Conservation (phyloP, 2,888 invertebrate species). For the Philonicus albiceps region DNA sequence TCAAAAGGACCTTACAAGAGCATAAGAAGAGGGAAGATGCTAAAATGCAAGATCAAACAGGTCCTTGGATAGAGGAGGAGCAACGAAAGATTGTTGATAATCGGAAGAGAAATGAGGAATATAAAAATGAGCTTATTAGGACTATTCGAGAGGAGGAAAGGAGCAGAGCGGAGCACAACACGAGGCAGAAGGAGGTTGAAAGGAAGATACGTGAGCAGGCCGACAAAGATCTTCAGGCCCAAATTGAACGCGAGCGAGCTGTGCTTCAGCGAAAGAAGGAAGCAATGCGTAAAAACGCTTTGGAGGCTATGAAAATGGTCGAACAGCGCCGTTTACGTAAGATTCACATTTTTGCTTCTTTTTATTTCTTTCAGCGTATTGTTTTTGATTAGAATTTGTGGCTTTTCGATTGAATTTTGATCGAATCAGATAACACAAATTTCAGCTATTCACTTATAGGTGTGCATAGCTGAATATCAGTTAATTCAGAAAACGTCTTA, state of each 20-base stretch:
- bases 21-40: conserved; percentile 57
- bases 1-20: conserved; percentile 49
- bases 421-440: too few relatives aligned
- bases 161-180: conserved; percentile 51
- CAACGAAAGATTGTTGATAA: conserved; percentile 56
- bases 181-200: conserved; percentile 51
- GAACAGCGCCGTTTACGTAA: conserved; percentile 55
- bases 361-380: too few relatives aligned
- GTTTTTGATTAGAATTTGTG: too few relatives aligned
- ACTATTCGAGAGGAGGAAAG: conserved; percentile 56
- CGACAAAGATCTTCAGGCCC: conserved; percentile 57
- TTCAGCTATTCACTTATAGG: too few relatives aligned
- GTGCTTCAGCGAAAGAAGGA: conserved; percentile 54
- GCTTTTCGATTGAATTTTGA: too few relatives aligned
- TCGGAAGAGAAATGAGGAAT: conserved; percentile 53
- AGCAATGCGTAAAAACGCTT: conserved; percentile 54
- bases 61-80: conserved; percentile 59
- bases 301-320: conserved; percentile 57
- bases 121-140: conserved; percentile 55
- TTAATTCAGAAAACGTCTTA: too few relatives aligned
- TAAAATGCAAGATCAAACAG: conserved; percentile 57
- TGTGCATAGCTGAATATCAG: too few relatives aligned
- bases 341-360: conserved; percentile 39
- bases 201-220: conserved; percentile 52
- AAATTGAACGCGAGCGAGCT: conserved; percentile 58